These are phyloP conservation scores for Gymnocypris eckloni DNA, from an alignment of 2,797 vertebrate genomes.

Conservation along the genomic window DNA sequence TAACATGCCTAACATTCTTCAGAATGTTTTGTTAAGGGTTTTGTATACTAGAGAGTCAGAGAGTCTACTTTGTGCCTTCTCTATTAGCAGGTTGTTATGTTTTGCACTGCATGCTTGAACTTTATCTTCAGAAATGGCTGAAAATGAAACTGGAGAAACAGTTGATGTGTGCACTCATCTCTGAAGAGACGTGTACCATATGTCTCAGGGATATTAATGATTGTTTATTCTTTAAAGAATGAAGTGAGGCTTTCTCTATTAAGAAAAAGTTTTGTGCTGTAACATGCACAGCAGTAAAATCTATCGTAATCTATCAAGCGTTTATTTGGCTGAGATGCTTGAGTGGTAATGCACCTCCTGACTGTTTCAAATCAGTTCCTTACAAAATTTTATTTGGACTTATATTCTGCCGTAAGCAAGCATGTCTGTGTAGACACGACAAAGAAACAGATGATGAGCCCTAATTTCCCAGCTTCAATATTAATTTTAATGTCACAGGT, in stretches of 20 bases:
- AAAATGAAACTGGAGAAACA: background rate
- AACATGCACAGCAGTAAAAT: background rate
- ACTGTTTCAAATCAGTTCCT: background rate
- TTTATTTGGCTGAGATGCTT: background rate
- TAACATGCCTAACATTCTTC: conserved; percentile 42
- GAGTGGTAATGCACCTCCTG: background rate
- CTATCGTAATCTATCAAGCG: background rate
- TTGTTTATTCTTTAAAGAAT: background rate
- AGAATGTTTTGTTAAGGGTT: conserved; percentile 15
- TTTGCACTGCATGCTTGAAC: background rate
- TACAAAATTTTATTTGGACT: background rate
- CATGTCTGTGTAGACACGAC: background rate
- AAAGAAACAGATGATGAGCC: background rate
- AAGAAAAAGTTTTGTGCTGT: background rate
- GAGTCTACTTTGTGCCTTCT: background rate
- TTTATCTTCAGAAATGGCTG: background rate
- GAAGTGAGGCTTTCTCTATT: background rate
- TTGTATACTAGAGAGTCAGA: conserved; percentile 9
- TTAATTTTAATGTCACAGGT: background rate
- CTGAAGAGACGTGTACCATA: background rate
- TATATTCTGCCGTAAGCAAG: background rate
- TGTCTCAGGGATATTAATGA: background rate
- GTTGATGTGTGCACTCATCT: background rate
- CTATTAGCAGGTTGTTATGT: background rate
- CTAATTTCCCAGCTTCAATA: background rate